Conservation (phyloP, 2,113 vertebrate species). For the Anguilla japonica region DNA sequence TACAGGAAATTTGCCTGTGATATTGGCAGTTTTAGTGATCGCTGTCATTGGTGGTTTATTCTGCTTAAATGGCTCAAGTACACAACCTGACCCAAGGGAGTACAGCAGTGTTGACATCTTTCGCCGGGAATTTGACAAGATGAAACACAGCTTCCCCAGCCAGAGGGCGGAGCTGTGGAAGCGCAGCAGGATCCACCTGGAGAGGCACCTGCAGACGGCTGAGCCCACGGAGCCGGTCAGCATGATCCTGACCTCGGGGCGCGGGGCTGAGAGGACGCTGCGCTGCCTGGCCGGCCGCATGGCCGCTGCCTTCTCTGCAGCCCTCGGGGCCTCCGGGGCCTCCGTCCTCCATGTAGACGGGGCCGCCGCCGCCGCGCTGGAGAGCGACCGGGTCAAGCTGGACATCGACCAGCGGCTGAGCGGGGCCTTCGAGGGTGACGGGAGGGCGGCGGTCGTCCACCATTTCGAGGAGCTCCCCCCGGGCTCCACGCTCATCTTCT, state of each 20-base stretch:
- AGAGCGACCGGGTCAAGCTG: constrained; percentile 80
- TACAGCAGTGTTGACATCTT: constrained; percentile 18
- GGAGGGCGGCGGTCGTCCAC: constrained; percentile 80
- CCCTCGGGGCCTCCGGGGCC: constrained; percentile 52
- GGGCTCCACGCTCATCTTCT: constrained; percentile 89
- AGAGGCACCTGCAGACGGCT: constrained; percentile 75
- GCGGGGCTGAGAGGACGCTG: constrained; percentile 70
- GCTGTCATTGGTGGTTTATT: too few species aligned
- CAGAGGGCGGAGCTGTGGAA: constrained; percentile 82
- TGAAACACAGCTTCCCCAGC: constrained; percentile 65
- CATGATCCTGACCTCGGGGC: constrained; percentile 80
- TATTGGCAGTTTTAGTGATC: not conserved
- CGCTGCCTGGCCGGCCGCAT: constrained; percentile 75
- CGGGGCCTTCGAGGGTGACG: constrained; percentile 69
- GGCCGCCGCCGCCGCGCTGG: constrained; percentile 53
- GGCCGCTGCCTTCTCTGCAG: constrained; percentile 71
- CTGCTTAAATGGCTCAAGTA: not conserved
- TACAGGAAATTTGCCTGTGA: not conserved
- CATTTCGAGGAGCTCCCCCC: constrained; percentile 87
- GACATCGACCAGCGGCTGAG: constrained; percentile 78
- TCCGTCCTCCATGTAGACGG: constrained; percentile 74
- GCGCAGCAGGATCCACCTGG: constrained; percentile 77
- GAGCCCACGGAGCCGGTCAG: constrained; percentile 79
- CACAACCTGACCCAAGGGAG: constrained; percentile 6
- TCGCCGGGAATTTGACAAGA: constrained; percentile 9